Evolutionary conservation across 2,797 vertebrate genomes (phyloP).

Genomic region (Salmo trutta): DNA sequence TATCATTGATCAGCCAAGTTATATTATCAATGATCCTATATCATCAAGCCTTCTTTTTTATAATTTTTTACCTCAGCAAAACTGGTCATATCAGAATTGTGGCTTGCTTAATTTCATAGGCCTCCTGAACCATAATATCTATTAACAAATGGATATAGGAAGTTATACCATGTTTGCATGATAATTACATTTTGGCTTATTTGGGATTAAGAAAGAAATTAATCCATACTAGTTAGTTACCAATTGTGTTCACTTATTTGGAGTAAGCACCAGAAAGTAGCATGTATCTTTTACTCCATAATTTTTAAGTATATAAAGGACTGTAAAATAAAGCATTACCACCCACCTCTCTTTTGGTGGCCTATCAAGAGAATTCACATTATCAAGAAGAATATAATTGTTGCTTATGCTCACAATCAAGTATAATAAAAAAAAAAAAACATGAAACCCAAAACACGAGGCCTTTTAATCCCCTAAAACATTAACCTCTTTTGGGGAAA

Average conservation of each 20-base stretch:
- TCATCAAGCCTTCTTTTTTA: neutral
- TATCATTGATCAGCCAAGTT: conserved; percentile 32
- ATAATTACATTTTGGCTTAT: neutral
- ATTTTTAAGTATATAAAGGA: neutral
- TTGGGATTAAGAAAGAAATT: neutral
- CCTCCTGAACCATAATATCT: neutral
- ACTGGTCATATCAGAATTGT: too few relatives aligned
- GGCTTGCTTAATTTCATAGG: neutral
- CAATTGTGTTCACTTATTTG: neutral
- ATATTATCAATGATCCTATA: neutral
- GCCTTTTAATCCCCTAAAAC: neutral
- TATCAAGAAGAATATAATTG: neutral
- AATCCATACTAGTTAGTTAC: neutral
- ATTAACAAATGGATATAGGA: neutral
- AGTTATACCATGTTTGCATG: neutral
- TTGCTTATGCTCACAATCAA: too few relatives aligned
- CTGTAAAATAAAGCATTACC: conserved; percentile 11
- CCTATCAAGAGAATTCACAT: neutral
- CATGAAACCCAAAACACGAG: too few relatives aligned
- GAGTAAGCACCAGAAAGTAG: neutral
- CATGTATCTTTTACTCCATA: neutral
- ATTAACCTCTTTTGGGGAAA: neutral
- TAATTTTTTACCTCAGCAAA: neutral
- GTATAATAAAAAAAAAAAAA: too few relatives aligned
- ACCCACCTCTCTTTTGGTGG: neutral